Evolutionary conservation across 1,140 invertebrate species (phyloP).

Genomic region (Diorhabda elongata): DNA sequence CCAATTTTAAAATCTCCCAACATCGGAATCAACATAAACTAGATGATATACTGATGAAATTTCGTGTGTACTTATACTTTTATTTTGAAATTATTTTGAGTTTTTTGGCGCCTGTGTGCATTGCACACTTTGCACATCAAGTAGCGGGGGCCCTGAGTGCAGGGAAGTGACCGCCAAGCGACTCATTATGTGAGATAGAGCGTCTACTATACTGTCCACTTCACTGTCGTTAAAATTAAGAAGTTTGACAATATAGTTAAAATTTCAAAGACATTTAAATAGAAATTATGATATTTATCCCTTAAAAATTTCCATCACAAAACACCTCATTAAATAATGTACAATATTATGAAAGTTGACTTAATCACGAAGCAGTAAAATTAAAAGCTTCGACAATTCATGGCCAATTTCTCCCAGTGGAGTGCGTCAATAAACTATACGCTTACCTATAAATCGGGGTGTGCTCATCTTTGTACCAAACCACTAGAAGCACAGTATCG

Average conservation of each 20-base stretch:
- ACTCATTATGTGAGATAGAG: too few species aligned
- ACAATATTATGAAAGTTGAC: not conserved
- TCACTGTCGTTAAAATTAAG: not conserved
- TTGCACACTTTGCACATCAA: too few species aligned
- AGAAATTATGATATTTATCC: not conserved
- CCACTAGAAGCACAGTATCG: conserved; percentile 59
- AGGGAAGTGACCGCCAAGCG: too few species aligned
- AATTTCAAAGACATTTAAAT: not conserved
- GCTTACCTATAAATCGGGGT: conserved; percentile 62
- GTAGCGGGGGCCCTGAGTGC: too few species aligned
- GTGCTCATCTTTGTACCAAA: conserved; percentile 65
- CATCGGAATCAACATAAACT: too few species aligned
- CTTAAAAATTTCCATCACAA: not conserved
- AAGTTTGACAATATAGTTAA: not conserved
- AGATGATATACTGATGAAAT: too few species aligned
- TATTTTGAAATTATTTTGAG: too few species aligned
- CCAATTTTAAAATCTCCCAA: too few species aligned
- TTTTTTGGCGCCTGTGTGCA: too few species aligned
- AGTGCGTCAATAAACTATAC: conserved; percentile 4
- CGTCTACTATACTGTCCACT: not conserved
- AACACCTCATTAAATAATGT: not conserved
- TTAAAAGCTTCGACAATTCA: not conserved
- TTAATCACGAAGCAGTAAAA: not conserved
- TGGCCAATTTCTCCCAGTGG: not conserved
- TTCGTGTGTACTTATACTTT: too few species aligned